Evolutionary conservation across 1,140 invertebrate species (phyloP).

Genomic region (Drosophila varians): DNA sequence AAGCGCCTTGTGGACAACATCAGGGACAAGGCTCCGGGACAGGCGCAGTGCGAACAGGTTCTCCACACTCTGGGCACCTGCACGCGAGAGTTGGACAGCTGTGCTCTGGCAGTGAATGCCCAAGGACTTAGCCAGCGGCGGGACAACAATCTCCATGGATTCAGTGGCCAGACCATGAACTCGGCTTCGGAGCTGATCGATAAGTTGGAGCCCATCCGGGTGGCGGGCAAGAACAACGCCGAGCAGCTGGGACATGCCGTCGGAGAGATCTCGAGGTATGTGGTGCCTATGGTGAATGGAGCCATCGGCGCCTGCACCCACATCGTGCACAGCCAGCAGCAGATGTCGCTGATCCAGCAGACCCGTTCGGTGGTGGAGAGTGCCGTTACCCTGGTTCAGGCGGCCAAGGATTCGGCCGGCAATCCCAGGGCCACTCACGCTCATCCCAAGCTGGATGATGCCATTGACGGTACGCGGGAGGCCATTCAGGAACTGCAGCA

Average conservation of each 20-base stretch:
- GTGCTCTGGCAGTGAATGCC: conserved; percentile 93
- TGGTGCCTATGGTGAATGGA: conserved; percentile 92
- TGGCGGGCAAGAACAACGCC: conserved; percentile 94
- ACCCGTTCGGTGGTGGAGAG: conserved; percentile 97
- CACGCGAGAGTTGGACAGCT: conserved; percentile 93
- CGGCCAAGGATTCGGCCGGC: conserved; percentile 95
- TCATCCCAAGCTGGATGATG: conserved; percentile 93
- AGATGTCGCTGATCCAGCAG: conserved; percentile 95
- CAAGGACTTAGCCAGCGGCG: conserved; percentile 90
- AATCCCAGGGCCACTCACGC: conserved; percentile 93
- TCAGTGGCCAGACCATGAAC: conserved; percentile 90
- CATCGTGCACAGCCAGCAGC: conserved; percentile 94
- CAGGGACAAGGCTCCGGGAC: conserved; percentile 97
- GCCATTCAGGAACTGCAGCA: conserved; percentile 92
- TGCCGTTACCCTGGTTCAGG: conserved; percentile 92
- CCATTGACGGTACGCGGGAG: conserved; percentile 90
- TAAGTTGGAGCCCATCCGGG: conserved; percentile 91
- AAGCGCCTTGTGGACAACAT: conserved; percentile 96
- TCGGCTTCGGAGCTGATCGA: conserved; percentile 91
- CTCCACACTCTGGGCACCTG: conserved; percentile 91
- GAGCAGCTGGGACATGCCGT: conserved; percentile 96
- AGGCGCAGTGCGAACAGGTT: conserved; percentile 95
- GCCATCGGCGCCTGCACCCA: conserved; percentile 95
- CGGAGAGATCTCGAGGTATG: conserved; percentile 89
- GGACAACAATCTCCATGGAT: conserved; percentile 92